A percentile compares a stretch with the other conserved stretches of the same genome.
phyloP scores from a whole-genome alignment of 2,888 invertebrate species.

The Pyrgus malvae region DNA sequence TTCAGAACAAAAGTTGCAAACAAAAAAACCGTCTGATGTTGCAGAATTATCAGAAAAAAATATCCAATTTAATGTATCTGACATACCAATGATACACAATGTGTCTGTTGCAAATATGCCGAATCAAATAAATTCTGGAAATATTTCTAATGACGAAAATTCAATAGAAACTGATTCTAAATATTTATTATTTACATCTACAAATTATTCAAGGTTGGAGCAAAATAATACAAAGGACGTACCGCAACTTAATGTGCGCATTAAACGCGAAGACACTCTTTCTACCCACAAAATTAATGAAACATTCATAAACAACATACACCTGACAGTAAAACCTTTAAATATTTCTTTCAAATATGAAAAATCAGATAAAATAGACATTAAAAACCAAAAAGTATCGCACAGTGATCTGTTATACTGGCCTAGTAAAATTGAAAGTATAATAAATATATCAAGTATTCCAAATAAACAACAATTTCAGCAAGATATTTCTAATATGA shows the following conservation, averaged over 20 bases:
- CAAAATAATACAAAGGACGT: constrained; percentile 38
- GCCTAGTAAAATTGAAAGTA: constrained; percentile 48
- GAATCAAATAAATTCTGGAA: constrained; percentile 39
- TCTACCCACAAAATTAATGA: constrained; percentile 5
- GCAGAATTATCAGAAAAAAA: not conserved
- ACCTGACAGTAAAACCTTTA: constrained; percentile 2
- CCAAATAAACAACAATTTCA: constrained; percentile 65
- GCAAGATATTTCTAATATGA: constrained; percentile 58
- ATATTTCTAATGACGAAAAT: constrained; percentile 43
- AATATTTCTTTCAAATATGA: not conserved
- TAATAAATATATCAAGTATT: constrained; percentile 58
- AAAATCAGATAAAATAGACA: constrained; percentile 46
- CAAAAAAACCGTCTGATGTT: constrained; percentile 13
- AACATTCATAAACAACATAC: constrained; percentile 5
- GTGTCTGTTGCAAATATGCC: not conserved
- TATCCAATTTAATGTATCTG: not conserved
- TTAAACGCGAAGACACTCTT: constrained; percentile 43
- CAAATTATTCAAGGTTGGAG: not conserved
- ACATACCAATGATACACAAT: not conserved
- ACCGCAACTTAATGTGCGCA: constrained; percentile 39
- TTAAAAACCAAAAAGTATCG: constrained; percentile 32
- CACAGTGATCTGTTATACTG: constrained; percentile 63
- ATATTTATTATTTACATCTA: not conserved
- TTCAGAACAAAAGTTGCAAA: constrained; percentile 30
- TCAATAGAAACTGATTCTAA: constrained; percentile 3